Percentiles rank a stretch among this genome's conserved stretches.
Evolutionary conservation across 1,140 invertebrate species (phyloP).

Genomic region (Cryptotermes secundus): DNA sequence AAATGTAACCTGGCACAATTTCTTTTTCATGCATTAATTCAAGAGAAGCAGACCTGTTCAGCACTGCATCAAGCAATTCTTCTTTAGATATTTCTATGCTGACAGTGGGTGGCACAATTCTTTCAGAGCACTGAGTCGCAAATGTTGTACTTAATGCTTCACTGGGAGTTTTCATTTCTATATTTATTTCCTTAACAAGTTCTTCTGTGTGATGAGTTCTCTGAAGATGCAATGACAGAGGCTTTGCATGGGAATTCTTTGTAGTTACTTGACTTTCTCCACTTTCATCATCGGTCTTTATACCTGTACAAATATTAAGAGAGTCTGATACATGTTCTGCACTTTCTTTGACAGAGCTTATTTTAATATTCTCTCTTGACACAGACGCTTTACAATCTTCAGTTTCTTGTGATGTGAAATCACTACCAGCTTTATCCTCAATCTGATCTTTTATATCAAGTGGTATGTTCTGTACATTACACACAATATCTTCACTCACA

Average conservation of each 20-base stretch:
- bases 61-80: neutral
- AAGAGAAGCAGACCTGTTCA: neutral
- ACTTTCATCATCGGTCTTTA: neutral
- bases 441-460: too few relatives aligned
- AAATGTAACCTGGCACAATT: neutral
- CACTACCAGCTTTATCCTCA: too few relatives aligned
- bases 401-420: too few relatives aligned
- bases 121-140: neutral
- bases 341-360: too few relatives aligned
- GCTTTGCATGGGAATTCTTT: neutral
- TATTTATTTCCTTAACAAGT: neutral
- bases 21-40: neutral
- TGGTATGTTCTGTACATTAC: too few relatives aligned
- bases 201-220: neutral
- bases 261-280: neutral
- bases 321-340: too few relatives aligned
- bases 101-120: neutral
- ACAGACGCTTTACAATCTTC: too few relatives aligned
- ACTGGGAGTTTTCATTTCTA: neutral
- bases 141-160: neutral
- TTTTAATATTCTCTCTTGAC: too few relatives aligned
- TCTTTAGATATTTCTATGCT: neutral
- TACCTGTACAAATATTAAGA: too few relatives aligned
- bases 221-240: neutral
- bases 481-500: too few relatives aligned